A percentile compares a stretch with the other conserved stretches of the same genome.
Evolutionary conservation across 2,888 invertebrate genomes (phyloP).

Genomic region (Herminia tarsipennalis): DNA sequence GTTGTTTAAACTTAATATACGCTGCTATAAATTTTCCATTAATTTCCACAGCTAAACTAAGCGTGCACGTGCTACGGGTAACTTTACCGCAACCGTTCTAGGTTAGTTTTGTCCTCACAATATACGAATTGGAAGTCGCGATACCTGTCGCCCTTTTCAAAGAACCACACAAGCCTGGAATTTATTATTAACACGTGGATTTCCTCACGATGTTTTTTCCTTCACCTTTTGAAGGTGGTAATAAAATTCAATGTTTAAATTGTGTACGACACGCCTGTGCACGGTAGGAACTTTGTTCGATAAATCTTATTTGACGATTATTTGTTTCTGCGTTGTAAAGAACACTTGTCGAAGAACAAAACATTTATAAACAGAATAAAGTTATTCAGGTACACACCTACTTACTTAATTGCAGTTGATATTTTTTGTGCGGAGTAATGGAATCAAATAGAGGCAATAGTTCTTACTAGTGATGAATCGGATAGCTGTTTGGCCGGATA

Average conservation of each 20-base stretch:
- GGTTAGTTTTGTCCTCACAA: slow-evolving; percentile 7
- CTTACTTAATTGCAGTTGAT: too few species aligned
- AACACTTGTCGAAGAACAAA: too few species aligned
- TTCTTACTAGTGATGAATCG: too few species aligned
- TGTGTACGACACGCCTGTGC: slow-evolving; percentile 2
- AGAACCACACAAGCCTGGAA: slow-evolving; percentile 23
- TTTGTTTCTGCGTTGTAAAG: too few species aligned
- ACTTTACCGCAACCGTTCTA: slow-evolving; percentile 1
- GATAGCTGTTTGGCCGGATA: too few species aligned
- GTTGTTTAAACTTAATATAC: slow-evolving; percentile 13
- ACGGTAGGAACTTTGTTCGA: neutral
- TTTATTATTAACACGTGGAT: slow-evolving; percentile 33
- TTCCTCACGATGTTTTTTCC: slow-evolving; percentile 18
- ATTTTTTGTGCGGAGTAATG: too few species aligned
- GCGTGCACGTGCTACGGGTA: slow-evolving; percentile 3
- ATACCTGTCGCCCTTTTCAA: slow-evolving; percentile 12
- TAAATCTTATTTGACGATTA: neutral
- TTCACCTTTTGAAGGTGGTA: slow-evolving; percentile 24
- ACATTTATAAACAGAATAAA: too few species aligned
- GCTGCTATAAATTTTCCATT: slow-evolving; percentile 1
- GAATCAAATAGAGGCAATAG: too few species aligned
- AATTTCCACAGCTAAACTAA: slow-evolving; percentile 6
- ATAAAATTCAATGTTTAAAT: slow-evolving; percentile 28
- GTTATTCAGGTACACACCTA: too few species aligned
- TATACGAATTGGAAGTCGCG: slow-evolving; percentile 11